These are phyloP conservation scores for Sibirionetta formosa DNA, from an alignment of 2,797 vertebrate genomes.

Conservation along the genomic window DNA sequence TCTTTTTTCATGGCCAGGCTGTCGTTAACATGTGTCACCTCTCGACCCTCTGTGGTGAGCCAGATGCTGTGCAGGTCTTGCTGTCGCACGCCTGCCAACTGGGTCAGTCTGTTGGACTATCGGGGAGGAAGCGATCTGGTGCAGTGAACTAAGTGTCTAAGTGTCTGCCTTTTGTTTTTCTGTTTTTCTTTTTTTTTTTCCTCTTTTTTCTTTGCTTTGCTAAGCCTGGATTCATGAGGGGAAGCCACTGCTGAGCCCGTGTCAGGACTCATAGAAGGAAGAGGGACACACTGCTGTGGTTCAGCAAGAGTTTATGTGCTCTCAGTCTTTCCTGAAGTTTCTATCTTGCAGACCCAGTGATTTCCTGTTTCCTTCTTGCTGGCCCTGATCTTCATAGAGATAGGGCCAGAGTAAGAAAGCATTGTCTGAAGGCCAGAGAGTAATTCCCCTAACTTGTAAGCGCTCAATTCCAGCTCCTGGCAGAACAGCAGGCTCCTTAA, in stretches of 20 bases:
- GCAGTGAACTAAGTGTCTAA: conserved; percentile 24
- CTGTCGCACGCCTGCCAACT: not conserved
- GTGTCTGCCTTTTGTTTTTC: conserved; percentile 37
- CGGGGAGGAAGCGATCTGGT: conserved; percentile 10
- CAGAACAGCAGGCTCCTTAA: not conserved
- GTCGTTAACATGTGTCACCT: conserved; percentile 31
- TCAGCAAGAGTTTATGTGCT: conserved; percentile 62
- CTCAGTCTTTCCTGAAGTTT: conserved; percentile 60
- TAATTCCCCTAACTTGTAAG: not conserved
- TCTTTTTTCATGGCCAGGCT: not conserved
- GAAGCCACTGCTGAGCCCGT: not conserved
- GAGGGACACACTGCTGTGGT: not conserved
- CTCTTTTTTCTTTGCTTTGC: conserved; percentile 2
- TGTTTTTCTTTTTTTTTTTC: not conserved
- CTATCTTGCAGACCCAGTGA: conserved; percentile 41
- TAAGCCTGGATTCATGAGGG: conserved; percentile 23
- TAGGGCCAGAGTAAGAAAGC: conserved; percentile 19
- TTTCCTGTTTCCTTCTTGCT: conserved; percentile 73
- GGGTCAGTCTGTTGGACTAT: conserved; percentile 59
- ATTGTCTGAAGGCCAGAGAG: not conserved
- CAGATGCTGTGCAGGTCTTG: conserved; percentile 58
- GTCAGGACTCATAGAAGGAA: not conserved
- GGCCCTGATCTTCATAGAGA: conserved; percentile 43
- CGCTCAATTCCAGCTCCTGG: not conserved
- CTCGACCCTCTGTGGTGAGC: conserved; percentile 24